Evolutionary conservation across 2,888 invertebrate genomes (phyloP).

Genomic region (Acanthosepion lycidas): DNA sequence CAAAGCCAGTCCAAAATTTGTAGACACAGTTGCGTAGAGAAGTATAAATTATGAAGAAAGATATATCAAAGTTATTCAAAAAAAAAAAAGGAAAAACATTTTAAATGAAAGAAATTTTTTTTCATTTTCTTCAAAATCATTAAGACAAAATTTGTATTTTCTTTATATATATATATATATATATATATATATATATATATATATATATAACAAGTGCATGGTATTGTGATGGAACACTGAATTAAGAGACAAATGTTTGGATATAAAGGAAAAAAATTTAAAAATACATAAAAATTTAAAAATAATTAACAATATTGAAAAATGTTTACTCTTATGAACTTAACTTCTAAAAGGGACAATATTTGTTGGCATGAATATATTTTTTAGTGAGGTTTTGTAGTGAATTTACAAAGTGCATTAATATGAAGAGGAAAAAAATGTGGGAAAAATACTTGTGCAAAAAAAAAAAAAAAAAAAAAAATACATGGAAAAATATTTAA

Average conservation of each 20-base stretch:
- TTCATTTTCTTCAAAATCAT: not conserved
- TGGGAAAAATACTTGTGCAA: not conserved
- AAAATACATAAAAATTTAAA: not conserved
- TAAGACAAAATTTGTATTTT: not conserved
- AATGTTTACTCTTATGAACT: no score
- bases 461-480: not conserved
- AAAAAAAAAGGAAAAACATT: not conserved
- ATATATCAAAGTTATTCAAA: not conserved
- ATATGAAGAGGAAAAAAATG: not conserved
- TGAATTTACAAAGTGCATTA: not conserved
- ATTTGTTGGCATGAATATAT: not conserved
- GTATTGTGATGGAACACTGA: not conserved
- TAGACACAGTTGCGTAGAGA: slow-evolving; percentile 24
- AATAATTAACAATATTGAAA: no score
- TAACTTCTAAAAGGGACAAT: not conserved
- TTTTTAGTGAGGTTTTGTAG: not conserved
- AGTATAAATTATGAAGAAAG: slow-evolving; percentile 36
- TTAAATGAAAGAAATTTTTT: not conserved
- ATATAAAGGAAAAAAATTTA: not conserved
- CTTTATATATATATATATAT: not conserved
- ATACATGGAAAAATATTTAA: not conserved
- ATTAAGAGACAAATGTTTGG: not conserved
- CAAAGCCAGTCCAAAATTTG: slow-evolving; percentile 33
- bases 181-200: not conserved
- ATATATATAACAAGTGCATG: not conserved